Evolutionary conservation across 2,797 vertebrate genomes (phyloP).

Genomic region (Catharus ustulatus): DNA sequence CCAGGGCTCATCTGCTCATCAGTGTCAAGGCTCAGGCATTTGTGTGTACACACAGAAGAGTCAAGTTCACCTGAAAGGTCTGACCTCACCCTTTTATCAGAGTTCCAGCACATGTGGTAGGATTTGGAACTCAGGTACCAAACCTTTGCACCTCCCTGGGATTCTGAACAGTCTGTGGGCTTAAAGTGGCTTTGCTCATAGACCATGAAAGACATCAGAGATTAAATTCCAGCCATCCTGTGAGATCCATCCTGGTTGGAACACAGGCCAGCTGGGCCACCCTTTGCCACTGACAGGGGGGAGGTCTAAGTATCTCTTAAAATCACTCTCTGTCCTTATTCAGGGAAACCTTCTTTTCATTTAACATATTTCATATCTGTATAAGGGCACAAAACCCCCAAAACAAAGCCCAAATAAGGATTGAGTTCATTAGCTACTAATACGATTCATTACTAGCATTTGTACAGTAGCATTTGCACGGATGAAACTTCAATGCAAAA

Average conservation of each 20-base stretch:
- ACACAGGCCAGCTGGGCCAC: background rate
- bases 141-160: background rate
- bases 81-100: background rate
- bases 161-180: background rate
- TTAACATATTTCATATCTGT: background rate
- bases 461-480: background rate
- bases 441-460: background rate
- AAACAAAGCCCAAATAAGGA: background rate
- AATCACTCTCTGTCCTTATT: background rate
- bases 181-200: background rate
- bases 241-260: background rate
- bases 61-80: background rate
- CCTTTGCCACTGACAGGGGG: background rate
- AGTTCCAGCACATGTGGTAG: background rate
- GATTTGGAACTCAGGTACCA: background rate
- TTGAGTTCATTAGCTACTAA: background rate
- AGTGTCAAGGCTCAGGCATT: background rate
- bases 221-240: background rate
- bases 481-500: background rate
- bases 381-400: background rate
- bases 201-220: background rate
- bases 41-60: background rate
- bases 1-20: background rate
- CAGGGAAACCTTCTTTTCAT: background rate
- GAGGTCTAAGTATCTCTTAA: background rate